Conservation (phyloP, 1,140 invertebrate species). For the Frieseomelitta varia region DNA sequence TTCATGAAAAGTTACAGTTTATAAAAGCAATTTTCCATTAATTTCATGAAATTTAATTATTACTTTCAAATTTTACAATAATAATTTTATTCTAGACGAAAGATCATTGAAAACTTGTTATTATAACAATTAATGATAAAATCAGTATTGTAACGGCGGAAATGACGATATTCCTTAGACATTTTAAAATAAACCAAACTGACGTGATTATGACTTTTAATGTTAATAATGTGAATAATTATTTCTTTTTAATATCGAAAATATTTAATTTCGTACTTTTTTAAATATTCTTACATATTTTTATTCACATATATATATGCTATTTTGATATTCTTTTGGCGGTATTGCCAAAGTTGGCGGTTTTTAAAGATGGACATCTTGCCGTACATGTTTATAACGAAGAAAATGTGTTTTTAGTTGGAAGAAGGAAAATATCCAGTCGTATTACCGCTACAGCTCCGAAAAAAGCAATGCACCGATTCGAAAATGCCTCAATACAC, state of each 20-base stretch:
- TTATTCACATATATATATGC: neutral
- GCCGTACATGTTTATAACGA: neutral
- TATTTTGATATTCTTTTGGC: neutral
- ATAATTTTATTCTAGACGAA: neutral
- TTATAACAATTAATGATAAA: neutral
- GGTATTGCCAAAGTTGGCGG: neutral
- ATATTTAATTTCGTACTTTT: neutral
- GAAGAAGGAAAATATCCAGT: constrained; percentile 53
- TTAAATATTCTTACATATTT: neutral
- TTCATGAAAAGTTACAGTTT: neutral
- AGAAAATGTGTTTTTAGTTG: constrained; percentile 17
- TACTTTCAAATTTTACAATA: neutral
- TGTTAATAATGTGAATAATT: neutral
- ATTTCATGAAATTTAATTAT: neutral
- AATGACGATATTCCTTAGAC: neutral
- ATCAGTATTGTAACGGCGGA: neutral
- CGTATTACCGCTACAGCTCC: constrained; percentile 58
- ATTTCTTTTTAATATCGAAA: neutral
- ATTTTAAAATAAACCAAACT: neutral
- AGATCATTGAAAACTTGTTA: neutral
- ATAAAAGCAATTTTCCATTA: neutral
- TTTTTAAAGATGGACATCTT: neutral
- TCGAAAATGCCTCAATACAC: constrained; percentile 57
- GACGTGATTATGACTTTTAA: neutral
- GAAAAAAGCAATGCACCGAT: constrained; percentile 36